phyloP scores from a whole-genome alignment of 2,888 invertebrate species.

The Agrenia bidenticulata region DNA sequence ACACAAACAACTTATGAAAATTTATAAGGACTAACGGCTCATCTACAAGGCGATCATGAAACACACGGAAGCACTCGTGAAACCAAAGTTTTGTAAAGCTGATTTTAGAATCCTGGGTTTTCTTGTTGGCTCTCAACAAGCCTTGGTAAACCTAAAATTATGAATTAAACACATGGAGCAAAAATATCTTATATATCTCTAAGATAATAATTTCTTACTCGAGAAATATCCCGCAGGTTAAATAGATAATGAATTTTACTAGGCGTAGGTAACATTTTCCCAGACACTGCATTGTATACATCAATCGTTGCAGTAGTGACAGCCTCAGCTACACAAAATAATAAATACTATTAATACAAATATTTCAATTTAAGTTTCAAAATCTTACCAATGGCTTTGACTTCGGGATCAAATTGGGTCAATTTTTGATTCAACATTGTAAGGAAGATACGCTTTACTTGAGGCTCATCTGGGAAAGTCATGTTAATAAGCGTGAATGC shows the following conservation, averaged over 20 bases:
- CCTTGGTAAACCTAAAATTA: slow-evolving; percentile 67
- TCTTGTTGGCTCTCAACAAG: slow-evolving; percentile 72
- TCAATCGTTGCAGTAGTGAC: slow-evolving; percentile 75
- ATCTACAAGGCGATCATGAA: slow-evolving; percentile 78
- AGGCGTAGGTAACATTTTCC: slow-evolving; percentile 80
- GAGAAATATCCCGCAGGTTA: slow-evolving; percentile 84
- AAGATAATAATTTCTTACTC: slow-evolving; percentile 59
- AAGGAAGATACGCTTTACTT: slow-evolving; percentile 77
- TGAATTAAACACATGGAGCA: neutral
- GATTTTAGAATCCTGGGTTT: slow-evolving; percentile 71
- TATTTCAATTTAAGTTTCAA: slow-evolving; percentile 9
- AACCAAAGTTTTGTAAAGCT: slow-evolving; percentile 79
- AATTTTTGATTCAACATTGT: slow-evolving; percentile 80
- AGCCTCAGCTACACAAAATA: slow-evolving; percentile 60
- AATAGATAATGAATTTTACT: slow-evolving; percentile 87
- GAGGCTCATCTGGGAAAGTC: slow-evolving; percentile 77
- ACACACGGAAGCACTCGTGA: slow-evolving; percentile 82
- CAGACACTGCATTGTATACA: slow-evolving; percentile 71
- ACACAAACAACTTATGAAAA: no score
- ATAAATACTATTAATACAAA: neutral
- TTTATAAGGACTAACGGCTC: slow-evolving; percentile 61
- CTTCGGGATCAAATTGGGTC: slow-evolving; percentile 73
- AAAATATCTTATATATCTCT: slow-evolving; percentile 1
- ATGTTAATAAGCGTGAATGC: slow-evolving; percentile 76
- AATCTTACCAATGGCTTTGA: slow-evolving; percentile 67